Evolutionary conservation across 2,888 invertebrate genomes (phyloP).

Genomic region (Phalera bucephala): DNA sequence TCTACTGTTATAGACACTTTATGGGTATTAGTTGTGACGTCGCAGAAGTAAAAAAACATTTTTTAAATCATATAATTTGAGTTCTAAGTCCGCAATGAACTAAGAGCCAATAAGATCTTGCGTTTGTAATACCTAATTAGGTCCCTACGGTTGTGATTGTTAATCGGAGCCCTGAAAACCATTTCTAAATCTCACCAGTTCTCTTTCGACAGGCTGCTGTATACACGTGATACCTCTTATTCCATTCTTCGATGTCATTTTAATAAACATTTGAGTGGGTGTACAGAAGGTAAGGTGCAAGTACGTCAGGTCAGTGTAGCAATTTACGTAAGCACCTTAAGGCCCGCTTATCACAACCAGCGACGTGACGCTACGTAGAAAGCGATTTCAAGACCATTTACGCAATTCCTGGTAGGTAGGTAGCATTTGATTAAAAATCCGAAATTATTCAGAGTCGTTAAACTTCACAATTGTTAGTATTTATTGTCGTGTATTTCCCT

Average conservation of each 20-base stretch:
- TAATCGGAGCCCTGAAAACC: too few relatives aligned
- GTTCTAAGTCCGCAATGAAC: too few relatives aligned
- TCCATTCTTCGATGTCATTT: neutral
- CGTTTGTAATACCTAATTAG: too few relatives aligned
- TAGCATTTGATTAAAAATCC: conserved; percentile 56
- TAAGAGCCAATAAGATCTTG: too few relatives aligned
- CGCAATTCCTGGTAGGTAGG: conserved; percentile 55
- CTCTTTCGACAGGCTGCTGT: too few relatives aligned
- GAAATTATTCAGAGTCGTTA: neutral
- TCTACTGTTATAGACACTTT: conserved; percentile 8
- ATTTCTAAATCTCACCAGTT: too few relatives aligned
- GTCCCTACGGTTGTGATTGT: too few relatives aligned
- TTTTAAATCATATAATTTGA: too few relatives aligned
- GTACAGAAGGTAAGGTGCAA: conserved; percentile 35
- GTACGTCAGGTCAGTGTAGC: conserved; percentile 45
- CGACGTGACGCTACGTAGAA: conserved; percentile 68
- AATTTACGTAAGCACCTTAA: conserved; percentile 66
- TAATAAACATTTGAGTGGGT: neutral
- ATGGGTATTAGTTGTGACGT: neutral
- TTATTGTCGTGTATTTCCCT: conserved; percentile 3
- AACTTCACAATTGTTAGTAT: neutral
- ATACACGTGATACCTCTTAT: too few relatives aligned
- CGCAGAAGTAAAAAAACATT: too few relatives aligned
- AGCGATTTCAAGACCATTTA: conserved; percentile 73
- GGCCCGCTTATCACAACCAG: conserved; percentile 54